Percentiles rank a stretch among this genome's conserved stretches.
Evolutionary conservation across 2,888 invertebrate genomes (phyloP).

Genomic region (Spilosoma lubricipeda): DNA sequence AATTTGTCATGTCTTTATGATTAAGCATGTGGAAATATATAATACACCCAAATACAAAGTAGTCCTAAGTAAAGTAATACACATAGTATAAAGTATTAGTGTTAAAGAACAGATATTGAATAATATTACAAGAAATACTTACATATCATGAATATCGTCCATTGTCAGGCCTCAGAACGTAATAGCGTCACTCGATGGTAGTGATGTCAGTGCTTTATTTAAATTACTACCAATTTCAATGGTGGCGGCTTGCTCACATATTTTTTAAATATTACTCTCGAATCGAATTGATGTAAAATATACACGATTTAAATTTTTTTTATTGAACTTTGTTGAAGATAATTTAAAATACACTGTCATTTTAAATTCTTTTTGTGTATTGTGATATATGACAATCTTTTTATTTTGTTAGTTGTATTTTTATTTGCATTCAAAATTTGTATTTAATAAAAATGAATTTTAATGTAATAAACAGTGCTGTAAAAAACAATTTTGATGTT

Average conservation of each 20-base stretch:
- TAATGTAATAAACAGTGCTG: no score
- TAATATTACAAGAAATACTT: constrained; percentile 37
- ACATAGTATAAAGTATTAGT: constrained; percentile 7
- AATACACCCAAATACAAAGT: not conserved
- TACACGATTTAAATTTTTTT: no score
- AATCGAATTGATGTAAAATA: not conserved
- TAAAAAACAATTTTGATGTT: no score
- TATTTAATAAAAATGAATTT: no score
- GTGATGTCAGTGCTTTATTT: constrained; percentile 34
- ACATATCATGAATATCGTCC: constrained; percentile 25
- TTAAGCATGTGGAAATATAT: not conserved
- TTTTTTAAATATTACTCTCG: not conserved
- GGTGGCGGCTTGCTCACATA: not conserved
- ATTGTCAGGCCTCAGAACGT: constrained; percentile 22
- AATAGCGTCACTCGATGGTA: not conserved
- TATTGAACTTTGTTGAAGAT: no score
- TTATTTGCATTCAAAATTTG: no score
- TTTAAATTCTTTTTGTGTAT: no score
- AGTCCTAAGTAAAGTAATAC: not conserved
- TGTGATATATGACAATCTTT: no score
- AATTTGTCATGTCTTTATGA: not conserved
- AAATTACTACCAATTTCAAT: constrained; percentile 3
- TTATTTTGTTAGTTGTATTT: no score
- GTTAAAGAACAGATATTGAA: constrained; percentile 27
- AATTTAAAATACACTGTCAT: no score